Base-by-base conservation (phyloP, 2,888 invertebrate species). In the Empis stercorea region DNA sequence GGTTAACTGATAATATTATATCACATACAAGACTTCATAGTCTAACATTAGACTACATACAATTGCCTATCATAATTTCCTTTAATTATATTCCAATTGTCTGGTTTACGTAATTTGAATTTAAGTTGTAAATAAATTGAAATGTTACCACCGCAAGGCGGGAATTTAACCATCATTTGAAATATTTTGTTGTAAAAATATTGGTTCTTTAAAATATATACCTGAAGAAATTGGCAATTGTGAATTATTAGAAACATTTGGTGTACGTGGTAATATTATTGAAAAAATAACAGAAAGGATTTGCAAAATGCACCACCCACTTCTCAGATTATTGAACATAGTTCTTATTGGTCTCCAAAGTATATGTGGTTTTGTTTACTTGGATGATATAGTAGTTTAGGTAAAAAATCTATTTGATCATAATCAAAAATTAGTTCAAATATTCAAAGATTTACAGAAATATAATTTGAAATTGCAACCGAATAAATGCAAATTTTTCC, bases 171-270 rank as follows among this genome's bases (percentile, higher is more conserved):
- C 71, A 38, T 72, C 72, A 52, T 62, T 82, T 44, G 79, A 81
- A 61, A 75, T 76, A 3, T 73, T 82, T 54, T 81, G 81, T 81
- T 79, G 81, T 59, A 81, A 82, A 57, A 74, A 68, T 45, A 73
- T 73, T 6, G 75, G 74, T n/a, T n/a, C n/a, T 4, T 61, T 81
- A 17, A 63, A 63, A n/a, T 68, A 70, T 52, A 69, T 82, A 43
- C 81, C 81, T 0, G 71, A 72, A 43, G 79, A 79, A 62, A 74
- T 82, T 42, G 75, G 76, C 1, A 75, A 75, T 56, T 71, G 81
- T 50, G 64, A 68, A 34, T 73, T 73, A 48, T 62, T 82, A 32
- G 78, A 81, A 54, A 81, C 80, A 5, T 74, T 82, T 56, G 81
- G 81, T 14, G 78, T 78, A 1, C 71, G 81, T 38, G 78, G 79